phyloP scores from a whole-genome alignment of 2,888 invertebrate genomes.

The Miltochrista miniata region DNA sequence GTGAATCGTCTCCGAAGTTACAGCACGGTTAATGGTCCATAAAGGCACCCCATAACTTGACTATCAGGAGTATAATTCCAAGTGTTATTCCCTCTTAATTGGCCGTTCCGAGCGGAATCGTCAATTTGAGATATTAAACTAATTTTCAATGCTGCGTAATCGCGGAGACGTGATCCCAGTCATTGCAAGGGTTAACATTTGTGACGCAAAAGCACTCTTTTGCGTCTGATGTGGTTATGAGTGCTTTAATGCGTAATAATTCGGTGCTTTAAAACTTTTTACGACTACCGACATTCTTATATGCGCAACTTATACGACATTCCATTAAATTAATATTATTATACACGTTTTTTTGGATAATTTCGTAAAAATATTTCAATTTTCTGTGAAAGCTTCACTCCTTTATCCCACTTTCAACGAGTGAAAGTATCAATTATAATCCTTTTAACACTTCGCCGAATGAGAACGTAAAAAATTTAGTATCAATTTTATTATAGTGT shows the following conservation, averaged over 20 bases:
- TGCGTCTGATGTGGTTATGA: slow-evolving; percentile 18
- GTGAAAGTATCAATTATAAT: slow-evolving; percentile 25
- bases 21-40: slow-evolving; percentile 71
- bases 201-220: slow-evolving; percentile 37
- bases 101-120: slow-evolving; percentile 80
- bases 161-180: slow-evolving; percentile 64
- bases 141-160: slow-evolving; percentile 81
- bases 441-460: slow-evolving; percentile 11
- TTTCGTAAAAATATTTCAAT: slow-evolving; percentile 16
- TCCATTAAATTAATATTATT: slow-evolving; percentile 23
- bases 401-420: slow-evolving; percentile 16
- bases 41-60: slow-evolving; percentile 81
- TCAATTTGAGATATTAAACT: slow-evolving; percentile 83
- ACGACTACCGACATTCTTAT: slow-evolving; percentile 27
- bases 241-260: slow-evolving; percentile 29
- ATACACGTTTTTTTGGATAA: slow-evolving; percentile 12
- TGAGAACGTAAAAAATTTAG: slow-evolving; percentile 2
- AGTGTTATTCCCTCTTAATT: slow-evolving; percentile 81
- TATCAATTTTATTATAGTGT: slow-evolving; percentile 1
- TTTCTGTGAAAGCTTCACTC: slow-evolving; percentile 12
- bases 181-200: slow-evolving; percentile 52
- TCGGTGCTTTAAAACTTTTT: slow-evolving; percentile 29
- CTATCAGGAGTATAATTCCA: slow-evolving; percentile 75
- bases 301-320: slow-evolving; percentile 18
- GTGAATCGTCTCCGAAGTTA: slow-evolving; percentile 53